These are phyloP conservation scores for Hyla sarda DNA, from an alignment of 2,113 vertebrate genomes.

Conservation along the genomic window DNA sequence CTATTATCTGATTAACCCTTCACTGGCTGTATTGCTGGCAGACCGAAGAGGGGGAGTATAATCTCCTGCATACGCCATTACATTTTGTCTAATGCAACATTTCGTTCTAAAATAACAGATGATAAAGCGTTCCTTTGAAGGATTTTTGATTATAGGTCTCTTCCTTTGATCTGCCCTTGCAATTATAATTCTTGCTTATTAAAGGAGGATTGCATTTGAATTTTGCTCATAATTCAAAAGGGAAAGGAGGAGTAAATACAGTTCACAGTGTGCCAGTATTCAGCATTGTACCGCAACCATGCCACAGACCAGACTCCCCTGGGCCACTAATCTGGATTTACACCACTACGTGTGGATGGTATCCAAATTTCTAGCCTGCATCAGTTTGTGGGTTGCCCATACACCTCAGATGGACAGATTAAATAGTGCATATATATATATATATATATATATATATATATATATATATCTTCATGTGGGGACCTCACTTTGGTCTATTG, in stretches of 20 bases:
- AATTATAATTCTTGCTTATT: constrained; percentile 19
- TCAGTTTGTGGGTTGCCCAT: too few species aligned
- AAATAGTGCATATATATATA: neutral
- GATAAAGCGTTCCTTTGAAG: constrained; percentile 17
- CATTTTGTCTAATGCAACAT: constrained; percentile 10
- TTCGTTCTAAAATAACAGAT: constrained; percentile 19
- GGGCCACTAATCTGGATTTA: neutral
- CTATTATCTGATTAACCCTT: constrained; percentile 10
- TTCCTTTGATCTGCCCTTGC: constrained; percentile 25
- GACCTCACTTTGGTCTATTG: too few species aligned
- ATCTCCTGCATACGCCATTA: neutral
- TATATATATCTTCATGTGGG: neutral
- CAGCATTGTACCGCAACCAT: neutral
- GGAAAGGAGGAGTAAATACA: neutral
- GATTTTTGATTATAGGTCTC: constrained; percentile 5
- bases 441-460: neutral
- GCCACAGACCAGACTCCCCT: neutral
- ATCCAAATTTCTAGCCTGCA: too few species aligned
- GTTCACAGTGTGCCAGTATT: neutral
- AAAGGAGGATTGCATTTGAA: neutral
- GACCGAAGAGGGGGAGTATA: neutral
- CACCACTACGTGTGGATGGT: too few species aligned
- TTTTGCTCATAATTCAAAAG: neutral
- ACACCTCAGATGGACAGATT: neutral
- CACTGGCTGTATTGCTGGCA: neutral